Conservation (phyloP, 2,888 invertebrate genomes). For the Troilus luridus region DNA sequence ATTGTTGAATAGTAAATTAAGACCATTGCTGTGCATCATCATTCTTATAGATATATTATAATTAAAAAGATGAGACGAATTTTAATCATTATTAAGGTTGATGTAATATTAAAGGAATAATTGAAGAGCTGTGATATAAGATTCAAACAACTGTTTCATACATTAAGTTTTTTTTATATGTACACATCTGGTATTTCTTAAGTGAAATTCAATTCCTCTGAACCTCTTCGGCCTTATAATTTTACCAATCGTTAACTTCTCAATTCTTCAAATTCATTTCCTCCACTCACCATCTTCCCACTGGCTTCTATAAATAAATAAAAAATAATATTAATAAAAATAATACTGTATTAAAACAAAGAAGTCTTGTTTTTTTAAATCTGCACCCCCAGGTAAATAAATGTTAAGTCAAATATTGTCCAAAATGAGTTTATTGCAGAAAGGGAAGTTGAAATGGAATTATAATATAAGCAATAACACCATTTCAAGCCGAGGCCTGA, state of each 20-base stretch:
- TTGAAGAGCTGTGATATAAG: not conserved
- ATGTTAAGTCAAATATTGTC: too few species aligned
- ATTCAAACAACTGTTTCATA: not conserved
- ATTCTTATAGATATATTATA: conserved; percentile 3
- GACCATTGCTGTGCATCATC: not conserved
- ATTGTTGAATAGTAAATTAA: not conserved
- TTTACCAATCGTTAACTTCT: not conserved
- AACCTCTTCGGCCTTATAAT: not conserved
- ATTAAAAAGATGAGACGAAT: not conserved
- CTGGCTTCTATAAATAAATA: conserved; percentile 21
- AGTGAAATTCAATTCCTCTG: conserved; percentile 15
- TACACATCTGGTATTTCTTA: not conserved
- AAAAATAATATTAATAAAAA: not conserved
- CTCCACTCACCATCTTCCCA: not conserved
- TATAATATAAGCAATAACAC: too few species aligned
- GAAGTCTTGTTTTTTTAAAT: too few species aligned
- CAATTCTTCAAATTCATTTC: not conserved
- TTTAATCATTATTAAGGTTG: not conserved
- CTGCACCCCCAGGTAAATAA: too few species aligned
- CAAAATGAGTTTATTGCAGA: too few species aligned
- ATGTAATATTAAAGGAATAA: not conserved
- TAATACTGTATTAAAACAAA: too few species aligned
- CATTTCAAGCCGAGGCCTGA: too few species aligned
- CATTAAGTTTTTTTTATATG: not conserved
- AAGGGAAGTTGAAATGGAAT: too few species aligned